Conservation (phyloP, 2,888 invertebrate species). For the Heteromyza rotundicornis region DNA sequence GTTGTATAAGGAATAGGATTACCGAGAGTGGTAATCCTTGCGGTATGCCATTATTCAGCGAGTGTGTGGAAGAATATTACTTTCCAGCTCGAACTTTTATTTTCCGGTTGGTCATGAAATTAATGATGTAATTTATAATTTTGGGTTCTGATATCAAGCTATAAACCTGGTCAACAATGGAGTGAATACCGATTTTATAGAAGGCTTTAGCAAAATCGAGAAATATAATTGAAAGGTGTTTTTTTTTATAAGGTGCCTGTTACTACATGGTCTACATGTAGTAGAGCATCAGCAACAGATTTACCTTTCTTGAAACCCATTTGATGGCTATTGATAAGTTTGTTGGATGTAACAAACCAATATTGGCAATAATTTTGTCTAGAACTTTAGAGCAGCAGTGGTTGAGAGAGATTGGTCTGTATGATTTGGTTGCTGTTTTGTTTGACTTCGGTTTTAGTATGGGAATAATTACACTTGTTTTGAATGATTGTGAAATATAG, state of each 20-base stretch:
- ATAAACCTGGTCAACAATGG: too few species aligned
- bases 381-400: constrained; percentile 16
- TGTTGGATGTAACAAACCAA: constrained; percentile 25
- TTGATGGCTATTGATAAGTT: constrained; percentile 15
- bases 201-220: too few species aligned
- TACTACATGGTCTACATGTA: too few species aligned
- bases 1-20: constrained; percentile 22
- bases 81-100: constrained; percentile 10
- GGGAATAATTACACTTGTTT: constrained; percentile 17
- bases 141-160: too few species aligned
- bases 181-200: too few species aligned
- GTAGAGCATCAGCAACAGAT: too few species aligned
- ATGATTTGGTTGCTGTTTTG: constrained; percentile 7
- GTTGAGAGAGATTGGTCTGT: constrained; percentile 10
- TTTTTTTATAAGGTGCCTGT: too few species aligned
- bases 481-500: constrained; percentile 15
- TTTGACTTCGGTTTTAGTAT: constrained; percentile 15
- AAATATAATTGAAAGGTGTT: too few species aligned
- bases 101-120: too few species aligned
- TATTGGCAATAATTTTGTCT: constrained; percentile 24
- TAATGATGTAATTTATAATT: too few species aligned
- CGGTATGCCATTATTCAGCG: constrained; percentile 25
- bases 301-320: too few species aligned
- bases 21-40: constrained; percentile 25
- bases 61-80: too few species aligned